A percentile compares a stretch with the other conserved stretches of the same genome.
Conservation (phyloP, 2,888 invertebrate species). For the Chromoteleia sp. region DNA sequence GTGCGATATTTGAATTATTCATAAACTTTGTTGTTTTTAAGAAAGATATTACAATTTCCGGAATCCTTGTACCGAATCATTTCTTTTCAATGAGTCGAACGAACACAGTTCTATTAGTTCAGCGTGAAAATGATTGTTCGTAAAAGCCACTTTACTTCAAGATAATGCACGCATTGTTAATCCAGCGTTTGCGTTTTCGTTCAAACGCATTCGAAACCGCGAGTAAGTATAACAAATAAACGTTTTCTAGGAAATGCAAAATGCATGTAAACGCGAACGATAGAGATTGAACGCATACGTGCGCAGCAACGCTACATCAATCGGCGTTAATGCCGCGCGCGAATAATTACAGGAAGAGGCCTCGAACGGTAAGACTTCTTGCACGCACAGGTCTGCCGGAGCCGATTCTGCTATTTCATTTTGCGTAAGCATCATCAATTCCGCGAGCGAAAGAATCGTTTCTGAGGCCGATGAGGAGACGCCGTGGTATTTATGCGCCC, state of each 20-base stretch:
- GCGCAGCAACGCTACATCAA: slow-evolving; percentile 26
- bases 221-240: slow-evolving; percentile 22
- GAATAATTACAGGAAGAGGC: slow-evolving; percentile 56
- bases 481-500: slow-evolving; percentile 30
- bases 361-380: slow-evolving; percentile 8
- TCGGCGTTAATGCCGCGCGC: slow-evolving; percentile 46
- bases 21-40: too few species aligned
- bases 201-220: slow-evolving; percentile 25
- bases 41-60: too few species aligned
- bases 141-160: too few species aligned
- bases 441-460: slow-evolving; percentile 29
- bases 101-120: too few species aligned
- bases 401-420: slow-evolving; percentile 55
- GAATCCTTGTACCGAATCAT: too few species aligned
- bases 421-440: slow-evolving; percentile 61
- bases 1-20: too few species aligned
- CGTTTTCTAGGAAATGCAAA: slow-evolving; percentile 37
- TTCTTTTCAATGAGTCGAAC: too few species aligned
- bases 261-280: slow-evolving; percentile 35
- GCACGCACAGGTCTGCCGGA: slow-evolving; percentile 16
- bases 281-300: slow-evolving; percentile 28
- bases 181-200: slow-evolving; percentile 11
- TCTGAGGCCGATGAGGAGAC: slow-evolving; percentile 19
- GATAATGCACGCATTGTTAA: slow-evolving; percentile 1
- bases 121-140: too few species aligned